These are phyloP conservation scores for Nebria brevicollis DNA, from an alignment of 2,888 invertebrate species.

Conservation along the genomic window DNA sequence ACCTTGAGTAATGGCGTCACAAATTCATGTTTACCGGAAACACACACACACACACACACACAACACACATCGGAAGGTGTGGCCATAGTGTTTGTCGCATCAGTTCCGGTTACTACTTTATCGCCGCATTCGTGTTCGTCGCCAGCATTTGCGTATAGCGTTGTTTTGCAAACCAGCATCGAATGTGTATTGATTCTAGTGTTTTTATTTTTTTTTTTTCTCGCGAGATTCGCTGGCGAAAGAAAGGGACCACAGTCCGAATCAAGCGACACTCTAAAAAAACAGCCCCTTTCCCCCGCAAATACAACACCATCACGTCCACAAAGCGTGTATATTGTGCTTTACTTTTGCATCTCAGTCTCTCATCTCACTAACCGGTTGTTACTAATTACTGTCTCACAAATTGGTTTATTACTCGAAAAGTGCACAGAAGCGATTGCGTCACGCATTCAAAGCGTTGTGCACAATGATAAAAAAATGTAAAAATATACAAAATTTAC, in stretches of 20 bases:
- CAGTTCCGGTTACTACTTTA: neutral
- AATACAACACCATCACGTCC: neutral
- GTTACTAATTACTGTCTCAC: neutral
- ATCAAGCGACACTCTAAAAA: neutral
- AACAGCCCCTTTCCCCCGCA: neutral
- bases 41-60: neutral
- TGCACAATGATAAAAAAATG: constrained; percentile 1
- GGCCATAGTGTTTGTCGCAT: neutral
- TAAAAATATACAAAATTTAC: constrained; percentile 1
- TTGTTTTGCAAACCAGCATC: neutral
- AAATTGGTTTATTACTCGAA: neutral
- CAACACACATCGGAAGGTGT: neutral
- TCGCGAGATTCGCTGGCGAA: neutral
- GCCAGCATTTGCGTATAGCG: neutral
- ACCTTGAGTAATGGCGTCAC: neutral
- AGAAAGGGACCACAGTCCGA: neutral
- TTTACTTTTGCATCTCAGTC: neutral
- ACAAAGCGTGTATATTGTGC: constrained; percentile 1
- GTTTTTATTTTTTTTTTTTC: neutral
- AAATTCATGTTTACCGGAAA: neutral
- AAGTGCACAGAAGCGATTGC: neutral
- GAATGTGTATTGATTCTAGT: neutral
- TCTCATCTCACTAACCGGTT: neutral
- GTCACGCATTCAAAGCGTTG: neutral
- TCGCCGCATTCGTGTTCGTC: neutral